phyloP scores from a whole-genome alignment of 2,888 invertebrate genomes.

The Drosophila flavopinicola region DNA sequence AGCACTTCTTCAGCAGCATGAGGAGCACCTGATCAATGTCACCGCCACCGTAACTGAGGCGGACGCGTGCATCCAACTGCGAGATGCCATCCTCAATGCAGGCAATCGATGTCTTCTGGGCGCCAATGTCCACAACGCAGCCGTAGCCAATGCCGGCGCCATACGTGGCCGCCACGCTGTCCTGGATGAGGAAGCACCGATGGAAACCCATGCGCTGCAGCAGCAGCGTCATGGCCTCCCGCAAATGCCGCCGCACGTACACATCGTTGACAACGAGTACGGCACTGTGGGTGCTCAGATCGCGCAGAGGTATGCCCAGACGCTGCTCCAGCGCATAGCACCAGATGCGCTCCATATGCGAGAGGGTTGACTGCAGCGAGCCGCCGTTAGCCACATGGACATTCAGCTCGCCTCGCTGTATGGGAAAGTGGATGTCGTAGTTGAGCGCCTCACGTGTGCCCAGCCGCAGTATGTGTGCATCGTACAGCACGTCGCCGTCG shows the following conservation, averaged over 20 bases:
- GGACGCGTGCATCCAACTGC: constrained; percentile 91
- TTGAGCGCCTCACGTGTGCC: constrained; percentile 85
- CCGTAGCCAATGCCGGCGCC: constrained; percentile 93
- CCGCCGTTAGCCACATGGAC: constrained; percentile 93
- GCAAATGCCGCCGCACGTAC: constrained; percentile 93
- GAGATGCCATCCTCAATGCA: constrained; percentile 99
- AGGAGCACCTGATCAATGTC: constrained; percentile 96
- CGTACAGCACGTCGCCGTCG: constrained; percentile 46
- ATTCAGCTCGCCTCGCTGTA: constrained; percentile 94
- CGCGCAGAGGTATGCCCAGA: constrained; percentile 89
- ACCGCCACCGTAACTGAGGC: constrained; percentile 95
- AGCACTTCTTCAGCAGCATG: constrained; percentile 94
- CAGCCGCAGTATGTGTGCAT: constrained; percentile 71
- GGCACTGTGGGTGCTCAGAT: constrained; percentile 92
- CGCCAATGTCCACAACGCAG: constrained; percentile 97
- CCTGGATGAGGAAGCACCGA: constrained; percentile 87
- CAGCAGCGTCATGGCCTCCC: constrained; percentile 92
- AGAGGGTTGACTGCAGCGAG: constrained; percentile 92
- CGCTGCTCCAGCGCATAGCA: constrained; percentile 90
- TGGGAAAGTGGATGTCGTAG: constrained; percentile 96
- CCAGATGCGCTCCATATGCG: constrained; percentile 96
- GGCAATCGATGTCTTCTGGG: constrained; percentile 97
- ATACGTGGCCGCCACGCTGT: constrained; percentile 94
- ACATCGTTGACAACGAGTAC: constrained; percentile 95
- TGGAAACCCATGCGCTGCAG: constrained; percentile 93